Evolutionary conservation across 2,797 vertebrate genomes (phyloP).

Genomic region (Scomberomorus guttatus): DNA sequence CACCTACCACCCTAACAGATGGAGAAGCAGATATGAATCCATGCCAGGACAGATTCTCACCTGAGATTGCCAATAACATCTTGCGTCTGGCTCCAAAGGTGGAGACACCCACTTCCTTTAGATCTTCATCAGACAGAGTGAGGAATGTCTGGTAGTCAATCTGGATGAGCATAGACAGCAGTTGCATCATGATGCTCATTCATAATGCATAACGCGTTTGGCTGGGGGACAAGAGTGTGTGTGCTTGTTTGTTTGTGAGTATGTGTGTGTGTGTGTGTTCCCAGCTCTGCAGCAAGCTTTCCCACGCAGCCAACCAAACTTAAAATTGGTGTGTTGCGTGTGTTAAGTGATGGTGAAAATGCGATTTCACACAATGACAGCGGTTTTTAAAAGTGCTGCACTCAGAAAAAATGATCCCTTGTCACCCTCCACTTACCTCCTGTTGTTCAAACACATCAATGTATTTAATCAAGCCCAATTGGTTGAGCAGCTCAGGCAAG

Average conservation of each 20-base stretch:
- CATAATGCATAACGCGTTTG: constrained; percentile 17
- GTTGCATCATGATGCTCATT: constrained; percentile 29
- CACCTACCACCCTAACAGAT: constrained; percentile 6
- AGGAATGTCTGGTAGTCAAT: constrained; percentile 90
- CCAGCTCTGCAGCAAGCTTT: background rate
- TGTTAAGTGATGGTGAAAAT: background rate
- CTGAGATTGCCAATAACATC: constrained; percentile 87
- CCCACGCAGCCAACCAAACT: background rate
- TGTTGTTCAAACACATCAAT: constrained; percentile 86
- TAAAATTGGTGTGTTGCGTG: background rate
- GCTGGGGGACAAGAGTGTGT: background rate
- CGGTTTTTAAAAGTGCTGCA: background rate
- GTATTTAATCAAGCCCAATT: constrained; percentile 87
- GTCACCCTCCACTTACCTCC: constrained; percentile 77
- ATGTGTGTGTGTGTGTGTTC: background rate
- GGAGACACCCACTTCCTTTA: constrained; percentile 88
- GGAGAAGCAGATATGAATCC: constrained; percentile 22
- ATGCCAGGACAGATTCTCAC: constrained; percentile 64
- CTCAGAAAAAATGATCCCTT: background rate
- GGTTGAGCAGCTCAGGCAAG: constrained; percentile 84
- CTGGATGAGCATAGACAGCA: constrained; percentile 64
- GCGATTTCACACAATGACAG: background rate
- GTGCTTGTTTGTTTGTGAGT: background rate
- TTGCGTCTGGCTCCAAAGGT: constrained; percentile 89
- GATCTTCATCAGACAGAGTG: constrained; percentile 88